phyloP scores from a whole-genome alignment of 2,113 vertebrate species.

The Neodontobutis hainanensis region DNA sequence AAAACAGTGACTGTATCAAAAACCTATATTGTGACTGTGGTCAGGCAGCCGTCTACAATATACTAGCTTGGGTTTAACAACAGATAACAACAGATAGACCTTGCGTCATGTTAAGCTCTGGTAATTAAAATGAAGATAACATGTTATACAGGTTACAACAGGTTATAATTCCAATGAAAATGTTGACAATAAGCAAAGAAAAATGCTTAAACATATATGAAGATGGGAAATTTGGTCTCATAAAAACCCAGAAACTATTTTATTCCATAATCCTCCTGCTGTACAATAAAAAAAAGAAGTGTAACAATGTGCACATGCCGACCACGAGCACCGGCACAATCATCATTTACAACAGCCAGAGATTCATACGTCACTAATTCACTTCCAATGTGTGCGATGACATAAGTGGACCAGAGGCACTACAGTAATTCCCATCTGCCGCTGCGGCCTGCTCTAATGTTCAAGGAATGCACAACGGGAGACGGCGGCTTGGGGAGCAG shows the following conservation, averaged over 20 bases:
- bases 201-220: constrained; percentile 26
- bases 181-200: background rate
- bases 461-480: constrained; percentile 66
- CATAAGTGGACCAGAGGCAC: constrained; percentile 31
- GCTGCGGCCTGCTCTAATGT: constrained; percentile 35
- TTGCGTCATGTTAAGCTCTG: no score
- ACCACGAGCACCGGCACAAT: constrained; percentile 6
- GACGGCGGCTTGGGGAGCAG: constrained; percentile 41
- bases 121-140: background rate
- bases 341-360: constrained; percentile 27
- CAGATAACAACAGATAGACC: background rate
- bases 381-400: constrained; percentile 37
- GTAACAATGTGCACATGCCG: no score
- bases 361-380: constrained; percentile 31
- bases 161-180: background rate
- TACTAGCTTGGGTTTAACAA: background rate
- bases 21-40: background rate
- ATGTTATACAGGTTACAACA: no score
- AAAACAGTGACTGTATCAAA: constrained; percentile 1
- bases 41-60: background rate
- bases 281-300: background rate
- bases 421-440: constrained; percentile 58
- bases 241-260: constrained; percentile 23
- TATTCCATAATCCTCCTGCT: constrained; percentile 9
- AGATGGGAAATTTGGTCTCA: constrained; percentile 17